Evolutionary conservation across 2,888 invertebrate genomes (phyloP).

Genomic region (Priocnemis perturbator): DNA sequence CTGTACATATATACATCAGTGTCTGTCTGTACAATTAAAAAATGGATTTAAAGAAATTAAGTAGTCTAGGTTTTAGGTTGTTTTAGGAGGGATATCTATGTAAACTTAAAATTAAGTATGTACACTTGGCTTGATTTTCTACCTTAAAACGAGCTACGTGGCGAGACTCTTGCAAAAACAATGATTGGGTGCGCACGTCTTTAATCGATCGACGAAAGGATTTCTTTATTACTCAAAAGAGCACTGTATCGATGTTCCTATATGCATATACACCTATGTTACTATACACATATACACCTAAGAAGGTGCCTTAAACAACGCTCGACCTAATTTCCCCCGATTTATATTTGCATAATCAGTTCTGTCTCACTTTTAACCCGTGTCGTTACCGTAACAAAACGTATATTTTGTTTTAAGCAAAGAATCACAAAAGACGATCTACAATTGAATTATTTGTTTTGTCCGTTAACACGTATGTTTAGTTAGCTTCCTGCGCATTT

Average conservation of each 20-base stretch:
- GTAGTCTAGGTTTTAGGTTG: conserved; percentile 64
- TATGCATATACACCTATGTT: conserved; percentile 30
- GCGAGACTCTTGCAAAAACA: conserved; percentile 64
- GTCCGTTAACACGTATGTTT: no score
- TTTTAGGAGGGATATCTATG: conserved; percentile 64
- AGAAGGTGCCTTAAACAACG: conserved; percentile 44
- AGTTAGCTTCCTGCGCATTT: conserved; percentile 4
- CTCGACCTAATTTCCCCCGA: conserved; percentile 8
- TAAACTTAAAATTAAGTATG: conserved; percentile 54
- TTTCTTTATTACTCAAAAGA: conserved; percentile 17
- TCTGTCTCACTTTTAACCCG: conserved; percentile 3
- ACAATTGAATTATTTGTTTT: no score
- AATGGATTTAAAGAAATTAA: conserved; percentile 57
- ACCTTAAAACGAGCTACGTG: conserved; percentile 62
- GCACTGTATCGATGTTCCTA: conserved; percentile 47
- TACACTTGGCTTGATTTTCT: conserved; percentile 65
- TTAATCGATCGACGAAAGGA: conserved; percentile 8
- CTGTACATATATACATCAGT: conserved; percentile 64
- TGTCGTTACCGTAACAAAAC: neutral
- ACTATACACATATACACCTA: no score
- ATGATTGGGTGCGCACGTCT: conserved; percentile 38
- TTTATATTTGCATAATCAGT: neutral
- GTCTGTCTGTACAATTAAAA: conserved; percentile 62
- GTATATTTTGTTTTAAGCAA: neutral
- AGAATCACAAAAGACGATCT: conserved; percentile 6